phyloP scores from a whole-genome alignment of 2,888 invertebrate genomes.

The Nephrotoma appendiculata region DNA sequence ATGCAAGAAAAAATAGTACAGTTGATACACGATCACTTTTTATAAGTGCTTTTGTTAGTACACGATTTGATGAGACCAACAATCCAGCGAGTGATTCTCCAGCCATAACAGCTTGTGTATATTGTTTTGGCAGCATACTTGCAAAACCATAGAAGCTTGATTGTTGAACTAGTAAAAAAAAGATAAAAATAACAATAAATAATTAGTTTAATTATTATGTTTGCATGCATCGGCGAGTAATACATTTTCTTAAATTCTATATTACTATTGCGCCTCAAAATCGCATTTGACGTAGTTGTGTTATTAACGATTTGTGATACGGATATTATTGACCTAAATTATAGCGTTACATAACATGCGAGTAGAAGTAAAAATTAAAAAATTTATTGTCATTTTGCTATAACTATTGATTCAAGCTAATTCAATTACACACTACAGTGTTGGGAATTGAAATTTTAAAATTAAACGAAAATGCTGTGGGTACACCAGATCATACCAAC shows the following conservation, averaged over 20 bases:
- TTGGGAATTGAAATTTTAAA: no score
- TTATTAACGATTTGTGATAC: background rate
- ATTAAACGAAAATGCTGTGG: no score
- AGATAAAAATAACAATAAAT: background rate
- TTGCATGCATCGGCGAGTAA: no score
- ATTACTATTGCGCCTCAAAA: no score
- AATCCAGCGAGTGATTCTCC: slow-evolving; percentile 83
- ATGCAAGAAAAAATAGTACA: slow-evolving; percentile 71
- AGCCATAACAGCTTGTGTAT: slow-evolving; percentile 89
- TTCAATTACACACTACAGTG: no score
- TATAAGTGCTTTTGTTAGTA: slow-evolving; percentile 66
- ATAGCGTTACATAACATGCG: background rate
- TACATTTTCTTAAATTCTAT: no score
- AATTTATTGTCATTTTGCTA: no score
- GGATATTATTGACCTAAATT: background rate
- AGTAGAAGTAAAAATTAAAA: no score
- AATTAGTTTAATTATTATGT: background rate
- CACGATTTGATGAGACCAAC: slow-evolving; percentile 71
- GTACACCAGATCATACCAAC: no score
- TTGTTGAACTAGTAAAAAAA: slow-evolving; percentile 54
- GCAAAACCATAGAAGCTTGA: slow-evolving; percentile 91
- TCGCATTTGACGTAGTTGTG: background rate
- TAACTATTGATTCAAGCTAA: no score
- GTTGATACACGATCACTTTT: slow-evolving; percentile 68
- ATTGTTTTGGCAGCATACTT: slow-evolving; percentile 73